Base-by-base conservation (phyloP, 2,888 invertebrate genomes). In the Agapetus fuscipes region DNA sequence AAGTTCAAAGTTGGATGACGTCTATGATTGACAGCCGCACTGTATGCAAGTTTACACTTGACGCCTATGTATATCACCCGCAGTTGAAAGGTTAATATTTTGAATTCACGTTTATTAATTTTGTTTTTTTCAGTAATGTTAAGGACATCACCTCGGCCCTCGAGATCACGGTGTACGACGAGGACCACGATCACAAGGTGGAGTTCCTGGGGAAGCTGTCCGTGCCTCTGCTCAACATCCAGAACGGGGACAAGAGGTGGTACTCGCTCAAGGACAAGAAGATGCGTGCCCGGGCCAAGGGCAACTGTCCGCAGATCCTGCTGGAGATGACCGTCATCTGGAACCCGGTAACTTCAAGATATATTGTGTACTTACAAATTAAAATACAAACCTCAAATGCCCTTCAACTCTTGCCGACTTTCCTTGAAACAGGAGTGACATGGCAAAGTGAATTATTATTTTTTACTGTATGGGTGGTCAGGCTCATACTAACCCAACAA, bases 211-310 rank as follows among this genome's bases (percentile, higher is more conserved):
- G 98, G 1, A 91, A 89, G 61, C 69, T 96, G 7, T 80, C 83
- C 3, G 80, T 97, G 51, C 96, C 96, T 0, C 61, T 97, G 34
- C 63, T 96, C 38, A 74, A 78, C 53, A 83, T 97, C 50, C 74
- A 81, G 48, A 93, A 88, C 56, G 88, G 91, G 0, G 93, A 93
- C 56, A 90, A 90, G 57, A 71, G 88, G 48, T 97, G 97, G 97
- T 97, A 90, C 60, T 85, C 88, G 0, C 65, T 98, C 29, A 98
- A 98, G 58, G 97, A 98, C 59, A 89, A 91, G 61, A 97, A 96
- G 57, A 72, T 97, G 54, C 71, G 85, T 25, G 76, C 80, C 2
- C 66, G 91, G 29, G 90, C 93, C n/a, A 95, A 96, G 61, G 97
- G 97, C 10, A 84, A 79, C 54, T 80, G 78, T 35, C 88, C 91